Evolutionary conservation across 2,797 vertebrate genomes (phyloP).

Genomic region (Emys orbicularis): DNA sequence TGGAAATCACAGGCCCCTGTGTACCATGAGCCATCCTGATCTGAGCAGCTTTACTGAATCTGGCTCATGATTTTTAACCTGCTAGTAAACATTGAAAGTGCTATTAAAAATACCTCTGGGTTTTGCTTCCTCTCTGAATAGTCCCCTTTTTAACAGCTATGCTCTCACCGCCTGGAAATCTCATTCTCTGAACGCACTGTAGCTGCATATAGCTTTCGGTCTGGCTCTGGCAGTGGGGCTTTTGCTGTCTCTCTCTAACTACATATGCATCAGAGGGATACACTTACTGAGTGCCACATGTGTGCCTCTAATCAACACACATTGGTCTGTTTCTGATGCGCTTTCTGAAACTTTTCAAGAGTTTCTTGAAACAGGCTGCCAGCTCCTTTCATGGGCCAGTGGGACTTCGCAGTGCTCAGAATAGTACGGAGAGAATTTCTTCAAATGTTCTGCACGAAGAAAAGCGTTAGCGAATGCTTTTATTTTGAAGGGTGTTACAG

Average conservation of each 20-base stretch:
- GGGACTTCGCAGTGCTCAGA: conserved; percentile 3
- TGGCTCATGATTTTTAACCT: neutral
- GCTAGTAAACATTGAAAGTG: neutral
- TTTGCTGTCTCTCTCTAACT: neutral
- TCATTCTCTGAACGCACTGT: fast-evolving
- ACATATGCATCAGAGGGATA: neutral
- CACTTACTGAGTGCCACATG: neutral
- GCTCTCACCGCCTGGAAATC: neutral
- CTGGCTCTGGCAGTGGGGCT: fast-evolving
- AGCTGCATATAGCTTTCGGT: fast-evolving
- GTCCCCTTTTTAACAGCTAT: neutral
- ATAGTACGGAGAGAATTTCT: neutral
- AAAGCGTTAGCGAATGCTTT: fast-evolving
- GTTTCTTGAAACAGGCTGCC: neutral
- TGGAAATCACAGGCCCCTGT: neutral
- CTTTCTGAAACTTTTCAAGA: neutral
- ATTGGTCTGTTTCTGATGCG: fast-evolving
- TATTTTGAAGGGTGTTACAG: neutral
- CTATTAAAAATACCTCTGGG: fast-evolving
- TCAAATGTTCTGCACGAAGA: neutral
- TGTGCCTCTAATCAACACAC: neutral
- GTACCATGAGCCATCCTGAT: neutral
- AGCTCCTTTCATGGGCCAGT: neutral
- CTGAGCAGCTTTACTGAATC: neutral
- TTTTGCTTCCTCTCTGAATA: neutral